A percentile compares a stretch with the other conserved stretches of the same genome.
Conservation (phyloP, 1,140 invertebrate genomes). For the Grapholita molesta region DNA sequence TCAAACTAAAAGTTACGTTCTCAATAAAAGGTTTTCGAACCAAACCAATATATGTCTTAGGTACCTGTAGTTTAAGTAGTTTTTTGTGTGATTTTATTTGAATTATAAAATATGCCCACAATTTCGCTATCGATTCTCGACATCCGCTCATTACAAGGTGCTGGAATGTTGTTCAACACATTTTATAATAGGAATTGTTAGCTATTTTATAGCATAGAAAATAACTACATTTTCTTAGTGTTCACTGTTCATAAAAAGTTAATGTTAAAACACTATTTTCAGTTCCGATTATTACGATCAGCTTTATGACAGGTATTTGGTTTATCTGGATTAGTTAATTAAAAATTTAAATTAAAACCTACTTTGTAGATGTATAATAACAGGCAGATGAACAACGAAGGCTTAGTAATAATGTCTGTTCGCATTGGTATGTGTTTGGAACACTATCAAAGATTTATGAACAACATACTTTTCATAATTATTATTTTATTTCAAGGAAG, state of each 20-base stretch:
- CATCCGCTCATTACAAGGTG: slow-evolving; percentile 71
- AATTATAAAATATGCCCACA: slow-evolving; percentile 64
- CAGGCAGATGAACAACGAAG: no score
- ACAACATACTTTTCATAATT: no score
- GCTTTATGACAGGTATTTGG: no score
- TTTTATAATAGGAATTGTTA: slow-evolving; percentile 52
- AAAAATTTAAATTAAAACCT: no score
- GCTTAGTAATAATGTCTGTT: no score
- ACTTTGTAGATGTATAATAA: no score
- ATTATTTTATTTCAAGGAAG: no score
- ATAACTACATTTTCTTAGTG: slow-evolving; percentile 25
- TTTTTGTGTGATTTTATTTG: slow-evolving; percentile 32
- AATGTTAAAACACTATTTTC: no score
- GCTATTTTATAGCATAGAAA: slow-evolving; percentile 33
- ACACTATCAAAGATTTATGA: no score
- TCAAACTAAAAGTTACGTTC: slow-evolving; percentile 40
- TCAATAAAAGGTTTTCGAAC: slow-evolving; percentile 29
- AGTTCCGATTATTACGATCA: no score
- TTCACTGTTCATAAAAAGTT: neutral
- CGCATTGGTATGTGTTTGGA: no score
- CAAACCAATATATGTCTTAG: slow-evolving; percentile 41
- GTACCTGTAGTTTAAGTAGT: slow-evolving; percentile 29
- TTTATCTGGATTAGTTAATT: no score
- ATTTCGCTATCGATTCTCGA: slow-evolving; percentile 68
- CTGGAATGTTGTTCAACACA: slow-evolving; percentile 66